A percentile compares a stretch with the other conserved stretches of the same genome.
phyloP scores from a whole-genome alignment of 2,888 invertebrate species.

The Entomobrya proxima region DNA sequence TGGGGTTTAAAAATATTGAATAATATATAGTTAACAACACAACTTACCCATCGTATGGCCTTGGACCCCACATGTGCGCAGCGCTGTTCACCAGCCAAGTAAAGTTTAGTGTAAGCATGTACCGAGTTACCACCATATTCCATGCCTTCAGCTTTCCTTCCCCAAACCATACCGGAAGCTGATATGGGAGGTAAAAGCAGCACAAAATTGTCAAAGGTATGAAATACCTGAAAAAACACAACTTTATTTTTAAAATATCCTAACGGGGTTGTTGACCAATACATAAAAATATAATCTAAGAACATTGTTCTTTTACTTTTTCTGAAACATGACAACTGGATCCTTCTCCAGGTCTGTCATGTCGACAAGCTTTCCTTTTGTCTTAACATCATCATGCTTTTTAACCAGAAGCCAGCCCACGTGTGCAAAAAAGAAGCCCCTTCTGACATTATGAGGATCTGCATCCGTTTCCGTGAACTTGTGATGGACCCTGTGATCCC shows the following conservation, averaged over 20 bases:
- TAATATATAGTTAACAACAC: not conserved
- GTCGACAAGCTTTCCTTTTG: conserved; percentile 90
- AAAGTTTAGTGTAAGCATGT: conserved; percentile 90
- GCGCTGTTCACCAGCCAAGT: conserved; percentile 97
- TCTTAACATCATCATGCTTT: conserved; percentile 93
- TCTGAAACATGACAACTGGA: conserved; percentile 89
- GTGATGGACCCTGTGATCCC: conserved; percentile 90
- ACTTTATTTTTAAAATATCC: not conserved
- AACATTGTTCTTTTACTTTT: conserved; percentile 14
- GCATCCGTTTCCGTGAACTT: conserved; percentile 95
- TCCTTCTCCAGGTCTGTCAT: conserved; percentile 89
- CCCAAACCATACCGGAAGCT: conserved; percentile 87
- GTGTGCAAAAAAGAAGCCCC: conserved; percentile 97
- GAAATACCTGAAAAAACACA: conserved; percentile 84
- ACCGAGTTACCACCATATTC: conserved; percentile 88
- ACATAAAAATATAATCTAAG: not conserved
- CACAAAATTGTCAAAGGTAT: conserved; percentile 85
- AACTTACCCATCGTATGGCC: conserved; percentile 90
- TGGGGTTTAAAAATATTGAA: not conserved
- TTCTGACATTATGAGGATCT: conserved; percentile 90
- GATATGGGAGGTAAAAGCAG: conserved; percentile 88
- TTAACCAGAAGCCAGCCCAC: conserved; percentile 94
- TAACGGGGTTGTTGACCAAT: not conserved
- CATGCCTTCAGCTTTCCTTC: conserved; percentile 86
- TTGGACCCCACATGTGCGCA: conserved; percentile 93